These are phyloP conservation scores for Euglossa dilemma DNA, from an alignment of 1,140 invertebrate genomes.

Conservation along the genomic window DNA sequence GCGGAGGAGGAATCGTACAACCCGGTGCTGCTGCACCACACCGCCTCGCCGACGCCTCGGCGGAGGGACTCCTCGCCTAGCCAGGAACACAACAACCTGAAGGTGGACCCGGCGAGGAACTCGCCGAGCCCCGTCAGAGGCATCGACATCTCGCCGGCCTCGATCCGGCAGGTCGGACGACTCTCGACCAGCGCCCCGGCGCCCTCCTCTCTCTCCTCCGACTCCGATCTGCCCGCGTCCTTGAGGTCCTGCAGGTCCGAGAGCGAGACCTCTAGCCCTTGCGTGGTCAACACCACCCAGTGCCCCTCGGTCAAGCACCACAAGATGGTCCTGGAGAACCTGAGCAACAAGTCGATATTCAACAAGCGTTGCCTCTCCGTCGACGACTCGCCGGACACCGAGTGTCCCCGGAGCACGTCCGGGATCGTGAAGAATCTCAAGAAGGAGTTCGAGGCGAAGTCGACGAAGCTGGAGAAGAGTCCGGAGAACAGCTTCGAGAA, in stretches of 20 bases:
- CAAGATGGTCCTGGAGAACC: constrained; percentile 84
- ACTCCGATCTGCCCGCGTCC: constrained; percentile 76
- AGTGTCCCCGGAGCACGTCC: constrained; percentile 79
- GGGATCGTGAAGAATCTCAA: constrained; percentile 92
- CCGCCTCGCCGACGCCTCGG: constrained; percentile 72
- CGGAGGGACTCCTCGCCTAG: constrained; percentile 71
- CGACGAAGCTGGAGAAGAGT: constrained; percentile 79
- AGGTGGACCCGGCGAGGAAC: constrained; percentile 61
- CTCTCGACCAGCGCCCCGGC: constrained; percentile 86
- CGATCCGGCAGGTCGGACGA: constrained; percentile 75
- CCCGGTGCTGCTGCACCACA: constrained; percentile 75
- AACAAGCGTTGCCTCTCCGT: constrained; percentile 77
- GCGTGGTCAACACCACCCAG: constrained; percentile 82
- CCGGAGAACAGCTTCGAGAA: constrained; percentile 74
- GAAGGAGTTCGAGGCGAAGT: constrained; percentile 93
- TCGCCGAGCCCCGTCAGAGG: constrained; percentile 69
- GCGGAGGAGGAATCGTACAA: constrained; percentile 75
- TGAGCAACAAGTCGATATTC: constrained; percentile 79
- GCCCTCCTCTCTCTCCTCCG: constrained; percentile 83
- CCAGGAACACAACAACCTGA: constrained; percentile 57
- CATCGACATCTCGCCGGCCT: constrained; percentile 74
- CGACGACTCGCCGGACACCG: constrained; percentile 78
- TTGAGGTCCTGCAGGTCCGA: constrained; percentile 79
- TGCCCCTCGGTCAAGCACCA: constrained; percentile 85
- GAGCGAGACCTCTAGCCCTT: constrained; percentile 80